Evolutionary conservation across 2,888 invertebrate genomes (phyloP), one percentile per base, ranked within the genome.

Genomic region (Tenthredo distinguenda): DNA sequence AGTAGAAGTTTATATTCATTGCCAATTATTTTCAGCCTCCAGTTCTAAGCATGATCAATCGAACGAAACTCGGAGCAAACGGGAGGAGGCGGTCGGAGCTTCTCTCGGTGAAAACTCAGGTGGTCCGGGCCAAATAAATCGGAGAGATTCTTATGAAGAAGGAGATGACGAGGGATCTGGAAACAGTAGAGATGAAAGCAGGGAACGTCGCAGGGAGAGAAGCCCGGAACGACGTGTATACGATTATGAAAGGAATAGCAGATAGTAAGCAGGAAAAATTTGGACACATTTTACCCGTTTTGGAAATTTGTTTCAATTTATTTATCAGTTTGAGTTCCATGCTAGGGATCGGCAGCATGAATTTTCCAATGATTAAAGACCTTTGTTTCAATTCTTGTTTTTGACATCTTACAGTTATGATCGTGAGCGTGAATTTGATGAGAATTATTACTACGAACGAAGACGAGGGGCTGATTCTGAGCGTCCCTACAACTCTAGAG

Each of bases 61-160:
- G 4, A 89, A 47, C 74, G 93, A 93, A 21, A 87, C 90, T 15
- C 89, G 92, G 86, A 93, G 76, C 68, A 93, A 93, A 84, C 90
- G 93, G 4, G 93, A 93, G 82, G 93, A 93, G 87, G 93, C 93
- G 4, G 92, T 93, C 10, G 93, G 93, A 21, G 93, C 93, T 10
- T 92, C 93, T 5, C 87, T 91, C 18, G 89, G 89, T 15, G 92
- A 92, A 74, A 90, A 84, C 12, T 89, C 90, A 81, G 89, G 89
- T 31, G 86, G 89, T 50, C 86, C 91, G 12, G 89, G 89, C 9
- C 89, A 90, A 0, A 88, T 90, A 43, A 92, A 90, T 89, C 92
- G 91, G 37, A 90, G 92, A 79, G 92, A 93, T 86, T 91, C 92
- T 0, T 92, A 93, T 72, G 93, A 93, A 71, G 93, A 93, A 65